Conservation (phyloP, 2,797 vertebrate species). For the Heteromormyrus szaboi region DNA sequence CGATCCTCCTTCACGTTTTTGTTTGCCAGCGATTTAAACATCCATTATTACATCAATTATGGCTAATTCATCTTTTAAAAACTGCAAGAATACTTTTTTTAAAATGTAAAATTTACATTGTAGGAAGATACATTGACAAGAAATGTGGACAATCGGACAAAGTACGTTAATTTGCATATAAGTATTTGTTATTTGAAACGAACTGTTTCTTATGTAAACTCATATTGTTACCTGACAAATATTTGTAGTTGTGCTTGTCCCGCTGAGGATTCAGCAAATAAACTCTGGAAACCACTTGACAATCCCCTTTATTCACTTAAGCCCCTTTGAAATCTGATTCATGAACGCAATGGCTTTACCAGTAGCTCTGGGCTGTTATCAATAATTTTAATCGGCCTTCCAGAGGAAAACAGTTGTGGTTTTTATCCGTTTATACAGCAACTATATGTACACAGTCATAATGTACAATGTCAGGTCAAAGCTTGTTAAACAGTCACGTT, state of each 20-base stretch:
- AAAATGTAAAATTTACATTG: background rate
- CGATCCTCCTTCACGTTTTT: background rate
- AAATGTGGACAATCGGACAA: background rate
- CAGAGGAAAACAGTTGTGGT: background rate
- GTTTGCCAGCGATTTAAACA: background rate
- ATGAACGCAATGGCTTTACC: background rate
- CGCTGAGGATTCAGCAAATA: background rate
- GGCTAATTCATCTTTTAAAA: background rate
- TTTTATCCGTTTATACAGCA: constrained; percentile 2
- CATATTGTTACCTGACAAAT: background rate
- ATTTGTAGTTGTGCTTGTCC: background rate
- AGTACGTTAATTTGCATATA: background rate
- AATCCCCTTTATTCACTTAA: constrained; percentile 1
- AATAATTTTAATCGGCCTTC: constrained; percentile 2
- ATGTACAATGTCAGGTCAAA: background rate
- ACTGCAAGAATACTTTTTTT: background rate
- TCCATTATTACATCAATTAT: background rate
- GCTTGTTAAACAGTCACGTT: background rate
- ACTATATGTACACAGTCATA: constrained; percentile 1
- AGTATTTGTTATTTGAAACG: background rate
- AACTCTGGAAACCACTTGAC: background rate
- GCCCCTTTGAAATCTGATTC: constrained; percentile 7
- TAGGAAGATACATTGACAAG: background rate
- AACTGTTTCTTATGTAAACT: background rate
- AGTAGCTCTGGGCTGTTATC: constrained; percentile 5